Percentiles rank a stretch among this genome's conserved stretches.
Evolutionary conservation across 2,113 vertebrate species (phyloP).

Genomic region (Agelaius tricolor): DNA sequence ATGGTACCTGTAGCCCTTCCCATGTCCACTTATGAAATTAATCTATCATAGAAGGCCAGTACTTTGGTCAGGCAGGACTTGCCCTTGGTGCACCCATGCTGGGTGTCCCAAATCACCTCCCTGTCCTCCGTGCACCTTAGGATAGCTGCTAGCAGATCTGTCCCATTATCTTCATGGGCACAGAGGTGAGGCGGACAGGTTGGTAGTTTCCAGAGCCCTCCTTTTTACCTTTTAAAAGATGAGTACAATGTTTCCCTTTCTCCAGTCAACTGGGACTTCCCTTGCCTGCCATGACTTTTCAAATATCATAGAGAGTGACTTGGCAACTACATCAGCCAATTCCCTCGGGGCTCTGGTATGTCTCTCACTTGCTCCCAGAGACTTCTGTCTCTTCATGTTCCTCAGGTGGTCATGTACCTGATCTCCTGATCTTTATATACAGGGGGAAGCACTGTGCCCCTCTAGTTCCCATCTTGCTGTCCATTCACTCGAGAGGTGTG

Average conservation of each 20-base stretch:
- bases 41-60: neutral
- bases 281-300: neutral
- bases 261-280: neutral
- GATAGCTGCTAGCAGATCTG: neutral
- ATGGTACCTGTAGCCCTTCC: neutral
- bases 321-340: neutral
- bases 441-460: neutral
- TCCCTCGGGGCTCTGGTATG: neutral
- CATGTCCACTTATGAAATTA: neutral
- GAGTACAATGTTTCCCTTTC: neutral
- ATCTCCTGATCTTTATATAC: neutral
- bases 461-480: neutral
- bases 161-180: neutral
- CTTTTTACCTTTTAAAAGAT: neutral
- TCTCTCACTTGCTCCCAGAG: accelerated
- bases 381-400: neutral
- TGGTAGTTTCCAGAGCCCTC: neutral
- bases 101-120: neutral
- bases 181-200: neutral
- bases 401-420: neutral
- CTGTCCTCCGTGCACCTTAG: neutral
- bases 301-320: neutral
- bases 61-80: neutral
- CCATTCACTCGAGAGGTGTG: neutral
- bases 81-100: neutral